A percentile compares a stretch with the other conserved stretches of the same genome.
Evolutionary conservation across 2,888 invertebrate genomes (phyloP).

Genomic region (Agrotis ipsilon): DNA sequence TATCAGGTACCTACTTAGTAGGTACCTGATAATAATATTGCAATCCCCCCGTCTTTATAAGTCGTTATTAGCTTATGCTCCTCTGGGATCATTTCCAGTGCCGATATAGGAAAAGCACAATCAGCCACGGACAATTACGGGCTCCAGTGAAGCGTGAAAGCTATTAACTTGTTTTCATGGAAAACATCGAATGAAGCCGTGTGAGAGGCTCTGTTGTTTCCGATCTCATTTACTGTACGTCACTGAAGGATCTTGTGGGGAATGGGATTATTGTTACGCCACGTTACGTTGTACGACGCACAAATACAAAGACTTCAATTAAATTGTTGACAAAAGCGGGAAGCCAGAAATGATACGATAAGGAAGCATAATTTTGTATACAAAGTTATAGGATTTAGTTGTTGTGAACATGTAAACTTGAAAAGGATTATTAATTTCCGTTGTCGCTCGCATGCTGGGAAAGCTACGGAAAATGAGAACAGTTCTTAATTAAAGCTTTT

Average conservation of each 20-base stretch:
- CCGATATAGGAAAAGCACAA: background rate
- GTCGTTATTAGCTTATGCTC: constrained; percentile 31
- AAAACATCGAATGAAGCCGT: constrained; percentile 20
- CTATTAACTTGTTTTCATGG: constrained; percentile 38
- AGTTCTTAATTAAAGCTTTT: constrained; percentile 11
- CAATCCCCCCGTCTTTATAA: constrained; percentile 29
- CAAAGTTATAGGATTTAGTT: background rate
- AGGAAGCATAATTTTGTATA: background rate
- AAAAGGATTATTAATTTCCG: constrained; percentile 13
- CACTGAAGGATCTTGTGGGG: constrained; percentile 34
- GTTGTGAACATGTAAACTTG: constrained; percentile 8
- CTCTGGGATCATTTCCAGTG: constrained; percentile 22
- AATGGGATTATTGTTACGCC: constrained; percentile 33
- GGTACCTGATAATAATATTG: constrained; percentile 15
- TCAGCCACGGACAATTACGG: constrained; percentile 40
- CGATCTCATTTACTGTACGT: constrained; percentile 48
- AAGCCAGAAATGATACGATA: constrained; percentile 17
- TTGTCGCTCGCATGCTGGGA: constrained; percentile 1
- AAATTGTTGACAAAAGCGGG: constrained; percentile 26
- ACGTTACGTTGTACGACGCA: constrained; percentile 9
- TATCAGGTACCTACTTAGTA: background rate
- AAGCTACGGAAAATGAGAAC: constrained; percentile 7
- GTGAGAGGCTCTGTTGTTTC: constrained; percentile 21
- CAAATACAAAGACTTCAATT: constrained; percentile 37
- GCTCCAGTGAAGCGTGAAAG: constrained; percentile 29